phyloP scores from a whole-genome alignment of 2,797 vertebrate genomes.

The Hapalemur alaotrensis region DNA sequence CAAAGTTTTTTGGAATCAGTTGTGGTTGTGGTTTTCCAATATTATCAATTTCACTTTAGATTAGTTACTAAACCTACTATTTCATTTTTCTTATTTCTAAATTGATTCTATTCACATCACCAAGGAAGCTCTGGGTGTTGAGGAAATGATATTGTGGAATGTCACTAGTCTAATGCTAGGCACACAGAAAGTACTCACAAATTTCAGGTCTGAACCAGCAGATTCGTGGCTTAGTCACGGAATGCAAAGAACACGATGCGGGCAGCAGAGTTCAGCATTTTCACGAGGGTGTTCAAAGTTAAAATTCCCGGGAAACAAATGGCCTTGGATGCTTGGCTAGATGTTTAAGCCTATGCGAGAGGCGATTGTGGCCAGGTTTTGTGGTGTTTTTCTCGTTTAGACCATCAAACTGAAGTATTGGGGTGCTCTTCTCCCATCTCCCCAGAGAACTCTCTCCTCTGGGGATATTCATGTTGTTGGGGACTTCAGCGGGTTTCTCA shows the following conservation, averaged over 20 bases:
- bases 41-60: background rate
- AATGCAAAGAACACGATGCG: no score
- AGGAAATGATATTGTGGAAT: background rate
- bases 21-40: background rate
- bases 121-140: background rate
- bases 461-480: accelerated
- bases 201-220: background rate
- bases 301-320: accelerated
- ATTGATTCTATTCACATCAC: background rate
- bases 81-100: background rate
- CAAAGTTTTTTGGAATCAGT: background rate
- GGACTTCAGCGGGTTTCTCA: background rate
- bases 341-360: background rate
- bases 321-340: accelerated
- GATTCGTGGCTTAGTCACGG: accelerated
- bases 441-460: accelerated
- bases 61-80: background rate
- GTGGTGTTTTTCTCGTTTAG: background rate
- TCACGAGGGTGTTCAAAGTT: background rate
- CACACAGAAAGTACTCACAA: background rate
- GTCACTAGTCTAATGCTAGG: background rate
- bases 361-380: accelerated
- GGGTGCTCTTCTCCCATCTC: background rate
- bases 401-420: background rate
- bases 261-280: accelerated